Evolutionary conservation across 2,113 vertebrate genomes (phyloP).

Genomic region (Platanista minor): DNA sequence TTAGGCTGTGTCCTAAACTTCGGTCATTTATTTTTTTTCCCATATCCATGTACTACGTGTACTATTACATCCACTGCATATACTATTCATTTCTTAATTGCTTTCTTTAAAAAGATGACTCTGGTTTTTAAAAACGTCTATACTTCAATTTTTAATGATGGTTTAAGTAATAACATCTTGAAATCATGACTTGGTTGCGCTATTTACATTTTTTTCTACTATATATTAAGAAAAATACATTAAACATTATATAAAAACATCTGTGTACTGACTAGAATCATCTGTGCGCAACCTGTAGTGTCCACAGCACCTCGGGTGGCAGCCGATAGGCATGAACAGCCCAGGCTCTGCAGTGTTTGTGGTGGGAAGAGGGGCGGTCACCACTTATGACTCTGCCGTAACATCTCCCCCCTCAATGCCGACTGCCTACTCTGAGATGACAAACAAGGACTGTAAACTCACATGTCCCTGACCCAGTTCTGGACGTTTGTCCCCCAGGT

Average conservation of each 20-base stretch:
- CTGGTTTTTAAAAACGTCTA: background rate
- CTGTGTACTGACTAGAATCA: background rate
- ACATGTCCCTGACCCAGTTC: background rate
- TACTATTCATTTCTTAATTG: background rate
- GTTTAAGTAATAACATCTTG: background rate
- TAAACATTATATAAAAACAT: background rate
- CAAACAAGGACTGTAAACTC: background rate
- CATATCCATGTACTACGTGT: background rate
- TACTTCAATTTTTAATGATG: background rate
- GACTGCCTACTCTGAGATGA: background rate
- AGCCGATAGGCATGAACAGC: rapidly evolving
- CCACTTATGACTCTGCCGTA: background rate
- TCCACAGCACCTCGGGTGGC: rapidly evolving
- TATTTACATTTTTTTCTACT: background rate
- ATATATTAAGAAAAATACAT: background rate
- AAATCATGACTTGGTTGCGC: background rate
- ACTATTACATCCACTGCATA: background rate
- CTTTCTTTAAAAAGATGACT: constrained; percentile 9
- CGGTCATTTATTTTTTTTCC: background rate
- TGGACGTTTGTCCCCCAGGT: background rate
- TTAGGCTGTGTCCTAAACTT: background rate
- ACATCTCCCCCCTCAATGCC: background rate
- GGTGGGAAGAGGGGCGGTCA: background rate
- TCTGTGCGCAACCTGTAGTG: background rate
- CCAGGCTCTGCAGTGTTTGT: background rate